phyloP scores from a whole-genome alignment of 2,113 vertebrate genomes.

The Coptodon bakossiorum region DNA sequence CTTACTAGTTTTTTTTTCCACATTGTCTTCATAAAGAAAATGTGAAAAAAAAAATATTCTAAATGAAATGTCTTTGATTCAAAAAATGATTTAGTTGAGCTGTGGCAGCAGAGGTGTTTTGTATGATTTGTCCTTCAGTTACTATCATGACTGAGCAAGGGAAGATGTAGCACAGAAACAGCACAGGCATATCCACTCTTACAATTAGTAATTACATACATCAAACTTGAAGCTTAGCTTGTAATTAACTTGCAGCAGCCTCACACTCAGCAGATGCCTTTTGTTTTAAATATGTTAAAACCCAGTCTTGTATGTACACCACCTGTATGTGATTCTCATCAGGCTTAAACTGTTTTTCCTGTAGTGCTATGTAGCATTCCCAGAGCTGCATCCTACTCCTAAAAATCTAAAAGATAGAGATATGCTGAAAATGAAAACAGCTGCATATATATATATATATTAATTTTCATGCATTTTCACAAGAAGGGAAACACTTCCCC shows the following conservation, averaged over 20 bases:
- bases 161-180: not conserved
- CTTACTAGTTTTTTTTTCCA: accelerated
- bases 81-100: not conserved
- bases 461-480: not conserved
- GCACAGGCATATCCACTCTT: not conserved
- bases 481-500: not conserved
- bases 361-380: not conserved
- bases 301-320: not conserved
- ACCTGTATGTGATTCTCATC: not conserved
- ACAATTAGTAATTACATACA: not conserved
- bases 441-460: conserved; percentile 5
- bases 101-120: not conserved
- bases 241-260: not conserved
- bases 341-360: not conserved
- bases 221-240: not conserved
- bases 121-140: not conserved
- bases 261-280: not conserved
- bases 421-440: not conserved
- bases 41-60: not conserved
- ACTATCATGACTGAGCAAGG: not conserved
- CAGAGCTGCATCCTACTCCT: not conserved
- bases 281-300: not conserved
- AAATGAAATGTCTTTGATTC: not conserved
- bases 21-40: not conserved
- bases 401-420: not conserved